Evolutionary conservation across 2,113 vertebrate species (phyloP).

Genomic region (Anguilla japonica): DNA sequence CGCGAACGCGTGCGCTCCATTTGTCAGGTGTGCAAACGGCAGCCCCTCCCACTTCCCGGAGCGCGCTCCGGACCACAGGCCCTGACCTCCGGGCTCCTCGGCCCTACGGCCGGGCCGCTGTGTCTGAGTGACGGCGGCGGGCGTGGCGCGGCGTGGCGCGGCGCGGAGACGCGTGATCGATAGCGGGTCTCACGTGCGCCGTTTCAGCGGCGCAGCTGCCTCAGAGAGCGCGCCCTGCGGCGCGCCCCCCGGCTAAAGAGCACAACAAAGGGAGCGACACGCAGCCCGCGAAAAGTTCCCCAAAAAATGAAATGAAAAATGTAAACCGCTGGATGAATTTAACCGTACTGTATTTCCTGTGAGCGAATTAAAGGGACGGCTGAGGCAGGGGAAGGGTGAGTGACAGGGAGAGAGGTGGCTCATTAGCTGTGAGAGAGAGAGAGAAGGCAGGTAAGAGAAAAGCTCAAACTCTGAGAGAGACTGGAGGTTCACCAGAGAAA

Average conservation of each 20-base stretch:
- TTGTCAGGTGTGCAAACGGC: background rate
- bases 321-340: conserved; percentile 34
- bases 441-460: background rate
- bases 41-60: too few species aligned
- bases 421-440: background rate
- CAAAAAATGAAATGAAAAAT: conserved; percentile 8
- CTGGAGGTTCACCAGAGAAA: background rate
- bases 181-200: conserved; percentile 35
- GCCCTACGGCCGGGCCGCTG: conserved; percentile 6
- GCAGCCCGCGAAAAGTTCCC: background rate
- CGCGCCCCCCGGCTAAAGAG: conserved; percentile 44
- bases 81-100: background rate
- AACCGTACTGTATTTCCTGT: conserved; percentile 36
- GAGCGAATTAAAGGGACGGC: conserved; percentile 31
- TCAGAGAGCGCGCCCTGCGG: conserved; percentile 8
- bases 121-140: conserved; percentile 32
- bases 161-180: conserved; percentile 43
- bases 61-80: background rate
- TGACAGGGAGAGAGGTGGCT: background rate
- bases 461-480: background rate
- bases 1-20: background rate
- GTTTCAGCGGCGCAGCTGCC: conserved; percentile 20
- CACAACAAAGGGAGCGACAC: conserved; percentile 30
- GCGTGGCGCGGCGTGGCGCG: conserved; percentile 21
- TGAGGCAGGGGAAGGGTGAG: background rate